Conservation (phyloP, 2,113 vertebrate species). For the Engystomops pustulosus region DNA sequence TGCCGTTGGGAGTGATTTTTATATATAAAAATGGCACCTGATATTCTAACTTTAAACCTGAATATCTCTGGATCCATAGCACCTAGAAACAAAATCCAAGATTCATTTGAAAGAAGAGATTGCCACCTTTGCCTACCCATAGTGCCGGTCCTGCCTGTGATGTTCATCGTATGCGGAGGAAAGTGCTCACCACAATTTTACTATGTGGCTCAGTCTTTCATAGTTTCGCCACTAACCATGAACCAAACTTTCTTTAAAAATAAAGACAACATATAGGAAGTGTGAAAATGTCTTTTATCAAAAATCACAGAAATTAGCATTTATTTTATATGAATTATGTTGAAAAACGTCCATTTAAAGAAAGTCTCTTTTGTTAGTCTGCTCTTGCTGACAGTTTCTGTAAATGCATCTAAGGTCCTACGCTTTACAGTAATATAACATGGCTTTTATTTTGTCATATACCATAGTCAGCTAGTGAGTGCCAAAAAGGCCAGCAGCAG, state of each 20-base stretch:
- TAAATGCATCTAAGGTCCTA: background rate
- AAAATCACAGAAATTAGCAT: slow-evolving; percentile 15
- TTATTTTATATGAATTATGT: background rate
- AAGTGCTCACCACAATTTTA: too few species aligned
- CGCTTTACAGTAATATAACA: background rate
- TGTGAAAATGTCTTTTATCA: slow-evolving; percentile 36
- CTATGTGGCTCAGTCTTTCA: too few species aligned
- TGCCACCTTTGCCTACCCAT: too few species aligned
- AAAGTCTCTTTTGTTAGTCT: background rate
- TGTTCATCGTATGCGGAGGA: too few species aligned
- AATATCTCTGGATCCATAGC: too few species aligned
- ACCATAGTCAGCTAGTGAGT: background rate
- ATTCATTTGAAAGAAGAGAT: too few species aligned
- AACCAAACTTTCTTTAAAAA: background rate
- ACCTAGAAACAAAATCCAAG: too few species aligned
- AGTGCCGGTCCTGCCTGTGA: too few species aligned
- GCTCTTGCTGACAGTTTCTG: background rate
- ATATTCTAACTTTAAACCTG: too few species aligned
- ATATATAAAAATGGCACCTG: too few species aligned
- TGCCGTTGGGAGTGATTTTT: too few species aligned
- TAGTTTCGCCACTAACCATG: too few species aligned
- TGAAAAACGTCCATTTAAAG: slow-evolving; percentile 1
- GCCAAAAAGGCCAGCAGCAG: slow-evolving; percentile 31
- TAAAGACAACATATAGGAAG: background rate
- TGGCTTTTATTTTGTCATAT: background rate